A percentile compares a stretch with the other conserved stretches of the same genome.
Conservation (phyloP, 2,797 vertebrate species). For the Sebastes cheni region DNA sequence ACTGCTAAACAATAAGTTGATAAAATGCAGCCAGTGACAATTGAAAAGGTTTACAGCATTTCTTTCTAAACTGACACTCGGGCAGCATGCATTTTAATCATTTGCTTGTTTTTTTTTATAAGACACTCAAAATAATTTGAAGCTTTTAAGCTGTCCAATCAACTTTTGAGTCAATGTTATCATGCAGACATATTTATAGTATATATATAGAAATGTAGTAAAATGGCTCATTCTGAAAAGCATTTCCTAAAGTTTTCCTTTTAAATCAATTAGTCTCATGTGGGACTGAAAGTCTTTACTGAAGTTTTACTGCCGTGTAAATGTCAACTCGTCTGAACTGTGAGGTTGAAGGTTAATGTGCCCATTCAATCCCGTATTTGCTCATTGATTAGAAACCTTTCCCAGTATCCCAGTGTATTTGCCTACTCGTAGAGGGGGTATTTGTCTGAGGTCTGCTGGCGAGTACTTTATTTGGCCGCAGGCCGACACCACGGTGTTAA, state of each 20-base stretch:
- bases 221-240: not conserved
- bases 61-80: not conserved
- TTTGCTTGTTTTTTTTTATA: not conserved
- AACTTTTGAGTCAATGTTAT: not conserved
- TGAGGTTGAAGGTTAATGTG: conserved; percentile 8
- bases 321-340: conserved; percentile 12
- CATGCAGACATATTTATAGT: not conserved
- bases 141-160: not conserved
- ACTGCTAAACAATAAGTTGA: not conserved
- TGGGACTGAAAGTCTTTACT: conserved; percentile 2
- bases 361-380: conserved; percentile 31
- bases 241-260: not conserved
- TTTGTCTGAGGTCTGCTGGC: conserved; percentile 41
- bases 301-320: conserved; percentile 4
- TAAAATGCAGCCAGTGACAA: not conserved
- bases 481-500: conserved; percentile 47
- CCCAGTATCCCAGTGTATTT: conserved; percentile 19
- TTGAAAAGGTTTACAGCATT: not conserved
- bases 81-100: not conserved
- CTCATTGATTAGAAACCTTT: conserved; percentile 46
- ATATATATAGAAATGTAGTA: not conserved
- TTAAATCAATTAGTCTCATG: not conserved
- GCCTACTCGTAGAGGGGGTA: not conserved
- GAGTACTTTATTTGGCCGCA: conserved; percentile 38
- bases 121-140: not conserved